phyloP scores from a whole-genome alignment of 2,797 vertebrate genomes.

The Oreochromis mossambicus region DNA sequence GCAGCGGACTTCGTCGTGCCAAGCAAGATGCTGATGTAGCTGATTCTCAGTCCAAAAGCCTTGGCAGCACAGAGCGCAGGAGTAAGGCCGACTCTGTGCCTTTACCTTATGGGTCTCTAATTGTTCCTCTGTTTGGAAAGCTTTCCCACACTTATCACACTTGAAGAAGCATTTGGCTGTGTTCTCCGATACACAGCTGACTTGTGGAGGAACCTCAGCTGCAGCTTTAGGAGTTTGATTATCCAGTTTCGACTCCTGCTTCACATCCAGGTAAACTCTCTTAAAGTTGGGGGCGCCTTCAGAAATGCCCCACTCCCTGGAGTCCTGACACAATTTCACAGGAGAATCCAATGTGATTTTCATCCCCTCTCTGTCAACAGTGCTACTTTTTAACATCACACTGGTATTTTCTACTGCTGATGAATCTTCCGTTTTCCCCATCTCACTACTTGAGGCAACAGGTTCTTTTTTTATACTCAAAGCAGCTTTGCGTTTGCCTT shows the following conservation, averaged over 20 bases:
- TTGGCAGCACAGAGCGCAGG: conserved; percentile 78
- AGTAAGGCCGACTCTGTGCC: conserved; percentile 67
- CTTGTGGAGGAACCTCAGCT: conserved; percentile 15
- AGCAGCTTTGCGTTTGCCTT: neutral
- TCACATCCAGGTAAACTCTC: conserved; percentile 21
- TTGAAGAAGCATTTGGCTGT: conserved; percentile 73
- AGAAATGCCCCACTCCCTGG: conserved; percentile 44
- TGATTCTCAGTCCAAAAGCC: conserved; percentile 79
- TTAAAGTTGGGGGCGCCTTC: conserved; percentile 37
- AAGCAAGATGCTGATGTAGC: conserved; percentile 78
- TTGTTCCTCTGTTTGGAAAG: conserved; percentile 73
- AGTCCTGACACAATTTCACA: conserved; percentile 36
- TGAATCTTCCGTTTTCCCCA: neutral
- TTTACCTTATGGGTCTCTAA: conserved; percentile 65
- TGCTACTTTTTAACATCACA: neutral
- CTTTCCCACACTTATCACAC: conserved; percentile 80
- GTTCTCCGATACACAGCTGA: conserved; percentile 25
- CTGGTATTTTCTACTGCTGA: neutral
- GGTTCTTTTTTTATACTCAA: neutral
- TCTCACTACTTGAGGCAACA: neutral
- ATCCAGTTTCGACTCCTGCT: conserved; percentile 11
- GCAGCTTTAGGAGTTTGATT: neutral
- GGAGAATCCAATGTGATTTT: neutral
- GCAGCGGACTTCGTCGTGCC: conserved; percentile 79
- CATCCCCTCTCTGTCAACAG: neutral